phyloP scores from a whole-genome alignment of 2,888 invertebrate genomes.

The Pteria penguin region DNA sequence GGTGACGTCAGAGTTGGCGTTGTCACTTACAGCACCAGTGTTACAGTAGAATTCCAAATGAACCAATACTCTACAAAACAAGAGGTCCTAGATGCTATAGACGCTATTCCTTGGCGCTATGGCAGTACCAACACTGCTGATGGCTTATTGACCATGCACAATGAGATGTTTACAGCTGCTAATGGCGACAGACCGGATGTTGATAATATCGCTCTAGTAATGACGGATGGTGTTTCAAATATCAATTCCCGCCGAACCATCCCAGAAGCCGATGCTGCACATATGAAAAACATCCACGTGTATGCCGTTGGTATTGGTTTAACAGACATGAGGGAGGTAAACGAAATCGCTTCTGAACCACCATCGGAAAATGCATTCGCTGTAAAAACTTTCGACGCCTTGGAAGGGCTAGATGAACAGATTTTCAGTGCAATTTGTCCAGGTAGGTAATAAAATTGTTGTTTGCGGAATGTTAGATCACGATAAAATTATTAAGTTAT shows the following conservation, averaged over 20 bases:
- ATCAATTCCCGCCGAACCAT: constrained; percentile 63
- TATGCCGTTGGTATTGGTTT: constrained; percentile 61
- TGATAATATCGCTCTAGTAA: constrained; percentile 50
- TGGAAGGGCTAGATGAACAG: constrained; percentile 40
- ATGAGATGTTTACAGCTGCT: constrained; percentile 62
- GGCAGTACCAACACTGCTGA: constrained; percentile 75
- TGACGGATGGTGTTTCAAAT: constrained; percentile 73
- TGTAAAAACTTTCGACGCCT: constrained; percentile 53
- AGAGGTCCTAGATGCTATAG: constrained; percentile 66
- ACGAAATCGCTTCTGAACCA: constrained; percentile 59
- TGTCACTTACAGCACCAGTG: constrained; percentile 70
- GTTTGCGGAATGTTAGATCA: no score
- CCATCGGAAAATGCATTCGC: constrained; percentile 51
- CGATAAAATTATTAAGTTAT: no score
- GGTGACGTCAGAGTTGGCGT: constrained; percentile 68
- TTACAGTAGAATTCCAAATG: constrained; percentile 70
- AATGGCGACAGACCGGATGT: constrained; percentile 68
- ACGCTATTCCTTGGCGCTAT: constrained; percentile 66
- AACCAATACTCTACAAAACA: constrained; percentile 60
- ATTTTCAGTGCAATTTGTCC: constrained; percentile 42
- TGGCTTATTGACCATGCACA: constrained; percentile 62
- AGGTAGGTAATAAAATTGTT: constrained; percentile 21
- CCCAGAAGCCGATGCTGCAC: constrained; percentile 59
- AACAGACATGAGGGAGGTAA: constrained; percentile 58
- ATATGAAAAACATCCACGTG: constrained; percentile 46